Evolutionary conservation across 2,113 vertebrate species (phyloP).

Genomic region (Climacteris rufus): DNA sequence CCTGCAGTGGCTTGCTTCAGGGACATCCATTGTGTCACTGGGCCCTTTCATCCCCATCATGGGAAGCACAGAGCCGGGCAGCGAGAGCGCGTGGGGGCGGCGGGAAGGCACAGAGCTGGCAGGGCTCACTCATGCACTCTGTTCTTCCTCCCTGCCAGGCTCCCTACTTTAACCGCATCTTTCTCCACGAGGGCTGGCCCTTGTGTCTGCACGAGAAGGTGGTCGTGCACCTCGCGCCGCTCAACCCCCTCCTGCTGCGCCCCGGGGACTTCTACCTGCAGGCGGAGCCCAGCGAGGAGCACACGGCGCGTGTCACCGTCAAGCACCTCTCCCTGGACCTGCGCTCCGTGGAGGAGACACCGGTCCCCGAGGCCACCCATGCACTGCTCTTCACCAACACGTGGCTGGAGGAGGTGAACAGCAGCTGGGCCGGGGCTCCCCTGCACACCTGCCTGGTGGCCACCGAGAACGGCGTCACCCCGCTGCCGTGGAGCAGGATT

Average conservation of each 20-base stretch:
- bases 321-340: slow-evolving; percentile 82
- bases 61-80: fast-evolving
- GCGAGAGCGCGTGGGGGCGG: fast-evolving
- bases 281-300: slow-evolving; percentile 77
- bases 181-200: slow-evolving; percentile 90
- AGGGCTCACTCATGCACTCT: background rate
- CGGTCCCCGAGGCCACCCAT: slow-evolving; percentile 72
- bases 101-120: background rate
- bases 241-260: slow-evolving; percentile 79
- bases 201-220: slow-evolving; percentile 82
- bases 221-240: slow-evolving; percentile 80
- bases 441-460: slow-evolving; percentile 82
- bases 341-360: slow-evolving; percentile 74
- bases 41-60: background rate
- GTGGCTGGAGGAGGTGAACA: slow-evolving; percentile 82
- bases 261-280: slow-evolving; percentile 88
- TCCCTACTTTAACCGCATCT: slow-evolving; percentile 78
- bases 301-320: slow-evolving; percentile 76
- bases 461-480: slow-evolving; percentile 74
- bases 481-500: slow-evolving; percentile 81
- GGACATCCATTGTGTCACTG: fast-evolving
- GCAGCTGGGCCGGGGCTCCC: slow-evolving; percentile 52
- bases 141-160: slow-evolving; percentile 70
- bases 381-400: slow-evolving; percentile 78
- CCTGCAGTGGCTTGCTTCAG: background rate